Base-by-base conservation (phyloP, 2,113 vertebrate species). In the Mastomys coucha region DNA sequence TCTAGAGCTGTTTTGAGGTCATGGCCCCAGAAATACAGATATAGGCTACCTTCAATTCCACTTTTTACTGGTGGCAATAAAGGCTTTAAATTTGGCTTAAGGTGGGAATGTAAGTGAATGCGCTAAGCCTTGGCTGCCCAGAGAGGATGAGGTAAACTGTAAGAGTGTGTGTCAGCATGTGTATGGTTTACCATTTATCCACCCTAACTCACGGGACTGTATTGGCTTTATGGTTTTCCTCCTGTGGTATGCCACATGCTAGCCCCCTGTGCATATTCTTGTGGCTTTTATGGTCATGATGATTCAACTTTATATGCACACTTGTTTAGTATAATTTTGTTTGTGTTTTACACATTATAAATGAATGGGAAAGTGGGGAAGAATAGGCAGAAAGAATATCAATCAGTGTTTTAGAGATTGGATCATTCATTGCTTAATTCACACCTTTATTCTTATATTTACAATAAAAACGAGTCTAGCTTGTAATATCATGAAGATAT, bases 381-480 rank as follows among this genome's bases (percentile, higher is more conserved):
- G 14, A 3, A 42, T 90, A 45, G 28, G 49, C 10, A 36, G 26
- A 51, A 78, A 63, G 67, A 93, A 45, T 56, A 92, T 63, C 56
- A 20, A 81, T 36, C 14, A 17, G 7, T 82, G 49, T 75, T 82
- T 88, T 51, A 56, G 76, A 53, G 58, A 12, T 45, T 11, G 53
- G 65, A 84, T 88, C 93, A 82, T 60, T 81, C 80, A 72, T 84
- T 36, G 6, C 53, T 89, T 24, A 91, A 69, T 49, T 84, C 19
- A 75, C 33, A 88, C 77, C 53, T 91, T 85, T 92, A 42, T 65
- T 56, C 36, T 88, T 82, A 3, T 65, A 87, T 87, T 82, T 94
- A 63, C 60, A 89, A 67, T 49, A 69, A 19, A 58, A 73, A 81
- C 51, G 56, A n/a, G 31, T 65, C 3, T 84, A 45, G 90, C 70